Evolutionary conservation across 2,888 invertebrate genomes (phyloP), one percentile per base, ranked within the genome.

Genomic region (Drosophila paramelanica): DNA sequence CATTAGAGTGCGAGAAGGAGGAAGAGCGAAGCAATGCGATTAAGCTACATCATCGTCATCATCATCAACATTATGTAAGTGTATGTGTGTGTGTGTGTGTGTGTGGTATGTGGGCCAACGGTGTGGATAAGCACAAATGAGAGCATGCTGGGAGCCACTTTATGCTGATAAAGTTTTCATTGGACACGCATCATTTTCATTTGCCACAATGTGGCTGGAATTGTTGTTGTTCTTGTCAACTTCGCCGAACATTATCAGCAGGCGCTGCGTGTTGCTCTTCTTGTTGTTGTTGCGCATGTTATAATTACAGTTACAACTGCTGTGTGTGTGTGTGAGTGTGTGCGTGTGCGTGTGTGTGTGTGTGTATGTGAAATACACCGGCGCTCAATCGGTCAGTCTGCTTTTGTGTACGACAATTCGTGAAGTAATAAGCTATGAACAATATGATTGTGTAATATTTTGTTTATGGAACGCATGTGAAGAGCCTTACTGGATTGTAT

Each of bases 141-240:
- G 79, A 64, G 74, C 79, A 68, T 46, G 45, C 53, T 56, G 43
- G 55, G 50, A 52, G 61, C 73, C 67, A 56, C 59, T 72, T 47
- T 52, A 52, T 60, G 64, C 67, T 70, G 87, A 81, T 81, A 83
- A 80, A 83, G 73, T 73, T 82, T 66, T 65, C 72, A 68, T 76
- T 76, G 52, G 72, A 73, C 65, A 60, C 57, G 80, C 81, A 80
- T 79, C 59, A 67, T 73, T 73, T 67, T 51, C 67, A 67, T 62
- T 84, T 84, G 70, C 55, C 66, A 69, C 67, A 77, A 53, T 67
- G 62, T 56, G 61, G 61, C 57, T 59, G 59, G 42, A 67, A 45
- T 50, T 78, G 55, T 61, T 56, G 64, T 55, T 65, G 60, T 65
- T 60, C 42, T 51, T 68, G 58, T 56, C 47, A 45, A 43, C 50